Evolutionary conservation across 2,888 invertebrate species (phyloP), one percentile per base, ranked within the genome.

Genomic region (Lissonota sp.): DNA sequence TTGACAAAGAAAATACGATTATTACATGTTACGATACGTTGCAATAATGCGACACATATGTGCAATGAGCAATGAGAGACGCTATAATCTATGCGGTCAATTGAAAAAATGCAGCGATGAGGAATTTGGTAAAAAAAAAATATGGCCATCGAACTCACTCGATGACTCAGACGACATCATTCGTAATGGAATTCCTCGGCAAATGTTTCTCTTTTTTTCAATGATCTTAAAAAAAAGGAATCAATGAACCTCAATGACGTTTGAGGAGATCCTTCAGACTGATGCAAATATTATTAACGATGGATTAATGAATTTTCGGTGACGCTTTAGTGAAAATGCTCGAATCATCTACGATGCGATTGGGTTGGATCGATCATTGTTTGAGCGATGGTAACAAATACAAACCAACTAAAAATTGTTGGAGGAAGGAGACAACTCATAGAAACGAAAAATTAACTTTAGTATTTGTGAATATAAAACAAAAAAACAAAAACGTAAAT

Each of bases 281-380:
- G 5, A 49, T 55, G 37, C 14, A 69, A 58, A 74, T 62, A 37
- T 51, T 37, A 26, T 58, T 44, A 79, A 74, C 42, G 63, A 69
- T 51, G 37, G 64, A 71, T 70, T 46, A 71, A 67, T 10, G 12
- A 57, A 46, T 72, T 14, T 62, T 16, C 55, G n/a, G 37, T 72
- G 63, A 72, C 71, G 42, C 44, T 63, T 55, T 39, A 49, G 62
- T 76, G 37, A 49, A 49, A 70, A 14, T 75, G 58, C 4, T 70
- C 37, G 69, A 71, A 37, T 75, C 26, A 67, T 75, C 12, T 12
- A 63, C 37, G 71, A 67, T 75, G 71, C 67, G 76, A 75, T 80
- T 75, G 76, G 51, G 39, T 66, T 37, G 64, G 57, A 53, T 6
- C 42, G n/a, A 39, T 69, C 42, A 46, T 39, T 26, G 46, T 55